Evolutionary conservation across 2,888 invertebrate species (phyloP), one percentile per base, ranked within the genome.

Genomic region (Rhagonycha fulva): DNA sequence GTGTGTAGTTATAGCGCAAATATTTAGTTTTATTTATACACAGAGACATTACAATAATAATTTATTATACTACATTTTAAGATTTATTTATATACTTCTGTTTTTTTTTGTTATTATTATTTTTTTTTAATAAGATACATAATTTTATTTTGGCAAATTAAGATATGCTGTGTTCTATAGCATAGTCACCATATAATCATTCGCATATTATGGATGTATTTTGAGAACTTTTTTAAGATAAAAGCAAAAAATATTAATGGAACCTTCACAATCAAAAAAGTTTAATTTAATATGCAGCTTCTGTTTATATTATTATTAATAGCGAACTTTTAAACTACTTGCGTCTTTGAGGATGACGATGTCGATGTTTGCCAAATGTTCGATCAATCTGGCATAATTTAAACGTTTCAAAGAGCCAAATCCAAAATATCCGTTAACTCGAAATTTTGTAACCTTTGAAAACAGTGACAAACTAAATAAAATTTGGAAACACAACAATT

Each of bases 21-120:
- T 71, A 69, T 71, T 76, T 70, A 66, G 63, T 69, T 70, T 66
- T 76, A 70, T 72, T 72, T 76, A 76, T 72, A 76, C 70, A 72
- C 72, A 70, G 76, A 76, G 69, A 47, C 47, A 47, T 47, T 47
- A n/a, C 47, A 47, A 47, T 47, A 26, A 26, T 26, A 47, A 47
- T 47, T n/a, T n/a, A n/a, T n/a, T n/a, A n/a, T n/a, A n/a, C n/a
- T n/a, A n/a, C n/a, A n/a, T n/a, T n/a, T n/a, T n/a, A n/a, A n/a
- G n/a, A n/a, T n/a, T n/a, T n/a, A n/a, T n/a, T n/a, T n/a, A n/a
- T n/a, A n/a, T n/a, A n/a, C n/a, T n/a, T n/a, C n/a, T n/a, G n/a
- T n/a, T n/a, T n/a, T n/a, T n/a, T n/a, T n/a, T n/a, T n/a, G n/a
- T n/a, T n/a, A n/a, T n/a, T n/a, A n/a, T n/a, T n/a, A n/a, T n/a